Percentiles rank a stretch among this genome's conserved stretches.
phyloP scores from a whole-genome alignment of 1,140 invertebrate genomes.

The Sipha flava region DNA sequence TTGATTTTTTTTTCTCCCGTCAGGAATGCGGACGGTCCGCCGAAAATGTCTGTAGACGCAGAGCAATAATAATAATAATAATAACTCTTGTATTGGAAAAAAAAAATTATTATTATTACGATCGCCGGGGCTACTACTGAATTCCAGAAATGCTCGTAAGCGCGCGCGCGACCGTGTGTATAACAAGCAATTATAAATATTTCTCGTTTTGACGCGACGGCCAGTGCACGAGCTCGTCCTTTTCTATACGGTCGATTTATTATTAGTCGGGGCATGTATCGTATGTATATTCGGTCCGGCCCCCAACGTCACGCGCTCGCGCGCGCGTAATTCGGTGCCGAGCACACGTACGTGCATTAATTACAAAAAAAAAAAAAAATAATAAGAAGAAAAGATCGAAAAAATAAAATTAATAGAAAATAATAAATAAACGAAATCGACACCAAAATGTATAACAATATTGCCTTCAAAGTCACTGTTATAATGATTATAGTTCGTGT shows the following conservation, averaged over 20 bases:
- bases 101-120: neutral
- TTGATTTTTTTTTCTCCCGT: neutral
- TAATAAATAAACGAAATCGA: neutral
- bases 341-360: neutral
- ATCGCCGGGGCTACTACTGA: neutral
- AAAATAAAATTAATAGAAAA: neutral
- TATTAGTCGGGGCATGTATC: neutral
- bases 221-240: neutral
- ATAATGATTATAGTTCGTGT: neutral
- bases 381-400: neutral
- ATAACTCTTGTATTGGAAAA: neutral
- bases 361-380: neutral
- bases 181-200: conserved; percentile 17
- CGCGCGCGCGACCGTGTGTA: neutral
- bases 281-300: neutral
- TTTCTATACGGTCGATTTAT: neutral
- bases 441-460: neutral
- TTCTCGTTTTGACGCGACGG: neutral
- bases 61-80: neutral
- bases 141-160: neutral
- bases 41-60: neutral
- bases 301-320: neutral
- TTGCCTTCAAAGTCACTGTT: neutral
- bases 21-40: conserved; percentile 5
- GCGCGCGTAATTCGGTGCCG: conserved; percentile 21